Conservation (phyloP, 2,113 vertebrate species). For the Pithys albifrons region DNA sequence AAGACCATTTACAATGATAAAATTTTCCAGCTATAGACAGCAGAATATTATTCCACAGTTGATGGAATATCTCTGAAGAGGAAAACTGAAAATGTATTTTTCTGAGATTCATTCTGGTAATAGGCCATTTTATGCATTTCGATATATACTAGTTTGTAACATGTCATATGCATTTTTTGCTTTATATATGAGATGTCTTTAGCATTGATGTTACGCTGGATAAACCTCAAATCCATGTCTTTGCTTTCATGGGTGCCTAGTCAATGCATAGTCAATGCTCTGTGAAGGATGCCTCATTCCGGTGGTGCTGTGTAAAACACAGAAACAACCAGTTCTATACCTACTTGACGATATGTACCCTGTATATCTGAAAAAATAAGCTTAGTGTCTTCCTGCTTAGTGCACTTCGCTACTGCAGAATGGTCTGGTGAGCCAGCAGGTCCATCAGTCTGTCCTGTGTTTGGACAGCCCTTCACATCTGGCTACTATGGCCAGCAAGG, state of each 20-base stretch:
- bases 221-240: neutral
- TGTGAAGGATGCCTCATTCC: neutral
- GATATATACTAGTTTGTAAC: neutral
- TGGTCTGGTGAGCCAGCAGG: neutral
- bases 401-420: neutral
- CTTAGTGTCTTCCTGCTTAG: neutral
- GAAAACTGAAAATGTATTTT: conserved; percentile 1
- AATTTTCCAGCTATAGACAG: neutral
- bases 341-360: neutral
- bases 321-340: neutral
- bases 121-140: neutral
- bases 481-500: rapidly evolving
- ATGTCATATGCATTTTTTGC: neutral
- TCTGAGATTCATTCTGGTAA: neutral
- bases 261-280: neutral
- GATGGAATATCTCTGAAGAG: neutral
- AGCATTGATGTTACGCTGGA: neutral
- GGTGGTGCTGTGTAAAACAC: neutral
- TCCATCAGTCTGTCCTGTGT: neutral
- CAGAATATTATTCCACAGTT: neutral
- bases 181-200: neutral
- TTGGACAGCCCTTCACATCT: neutral
- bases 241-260: neutral
- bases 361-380: neutral
- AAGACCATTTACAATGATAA: neutral